Percentiles rank a stretch among this genome's conserved stretches.
phyloP scores from a whole-genome alignment of 2,888 invertebrate species.

The Macrophya alboannulata region DNA sequence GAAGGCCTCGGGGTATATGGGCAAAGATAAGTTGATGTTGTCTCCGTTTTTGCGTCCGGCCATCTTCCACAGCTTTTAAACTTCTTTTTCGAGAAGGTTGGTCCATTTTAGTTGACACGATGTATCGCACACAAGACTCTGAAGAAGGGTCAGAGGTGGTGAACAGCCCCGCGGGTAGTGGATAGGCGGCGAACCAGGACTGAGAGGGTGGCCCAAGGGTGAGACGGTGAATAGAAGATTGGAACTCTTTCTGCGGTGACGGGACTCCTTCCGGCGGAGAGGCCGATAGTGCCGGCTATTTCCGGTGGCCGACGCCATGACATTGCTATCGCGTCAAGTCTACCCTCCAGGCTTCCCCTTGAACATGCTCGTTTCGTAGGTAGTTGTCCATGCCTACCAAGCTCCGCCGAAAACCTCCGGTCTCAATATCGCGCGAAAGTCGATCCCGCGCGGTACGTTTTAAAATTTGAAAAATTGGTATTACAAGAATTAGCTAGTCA shows the following conservation, averaged over 20 bases:
- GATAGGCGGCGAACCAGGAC: conserved; percentile 51
- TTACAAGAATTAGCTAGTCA: too few relatives aligned
- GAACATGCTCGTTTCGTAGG: conserved; percentile 53
- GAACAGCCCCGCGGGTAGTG: conserved; percentile 16
- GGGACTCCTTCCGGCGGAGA: conserved; percentile 77
- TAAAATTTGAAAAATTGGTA: background rate
- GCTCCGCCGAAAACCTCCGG: background rate
- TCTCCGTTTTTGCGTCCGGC: conserved; percentile 65
- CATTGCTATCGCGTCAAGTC: conserved; percentile 74
- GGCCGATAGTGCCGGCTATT: conserved; percentile 79
- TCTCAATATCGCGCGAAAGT: background rate
- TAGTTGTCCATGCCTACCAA: conserved; percentile 32
- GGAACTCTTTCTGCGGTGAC: conserved; percentile 79
- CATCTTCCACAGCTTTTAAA: conserved; percentile 67
- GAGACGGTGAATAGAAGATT: conserved; percentile 78
- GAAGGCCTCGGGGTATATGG: conserved; percentile 17
- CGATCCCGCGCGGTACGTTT: background rate
- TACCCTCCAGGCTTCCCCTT: conserved; percentile 61
- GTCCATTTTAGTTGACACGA: conserved; percentile 56
- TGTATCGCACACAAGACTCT: conserved; percentile 56
- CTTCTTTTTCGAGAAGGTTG: conserved; percentile 61
- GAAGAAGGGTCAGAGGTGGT: conserved; percentile 52
- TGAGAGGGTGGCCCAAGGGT: conserved; percentile 39
- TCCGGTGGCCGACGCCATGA: conserved; percentile 77
- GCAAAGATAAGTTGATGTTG: conserved; percentile 55